A percentile compares a stretch with the other conserved stretches of the same genome.
Evolutionary conservation across 2,113 vertebrate genomes (phyloP).

Genomic region (Echinops telfairi): DNA sequence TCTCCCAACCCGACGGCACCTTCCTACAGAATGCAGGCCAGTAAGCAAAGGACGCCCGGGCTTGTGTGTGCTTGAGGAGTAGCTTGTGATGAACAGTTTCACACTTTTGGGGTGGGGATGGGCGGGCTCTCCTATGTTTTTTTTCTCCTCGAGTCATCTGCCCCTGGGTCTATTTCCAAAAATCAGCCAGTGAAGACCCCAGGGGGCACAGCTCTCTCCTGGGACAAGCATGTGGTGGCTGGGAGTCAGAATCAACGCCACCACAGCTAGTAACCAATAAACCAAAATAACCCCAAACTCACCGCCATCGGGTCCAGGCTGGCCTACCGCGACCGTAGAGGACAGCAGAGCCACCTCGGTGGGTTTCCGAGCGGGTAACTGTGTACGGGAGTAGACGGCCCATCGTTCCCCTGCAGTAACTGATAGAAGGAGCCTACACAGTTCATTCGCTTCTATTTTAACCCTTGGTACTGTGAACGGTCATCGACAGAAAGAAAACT

Average conservation of each 20-base stretch:
- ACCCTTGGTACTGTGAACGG: no score
- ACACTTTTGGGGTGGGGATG: neutral
- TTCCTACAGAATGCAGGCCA: neutral
- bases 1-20: neutral
- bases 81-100: neutral
- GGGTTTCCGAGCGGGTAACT: no score
- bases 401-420: neutral
- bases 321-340: no score
- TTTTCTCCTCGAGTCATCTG: neutral
- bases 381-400: no score
- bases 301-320: no score
- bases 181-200: neutral
- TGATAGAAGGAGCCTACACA: neutral
- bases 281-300: no score
- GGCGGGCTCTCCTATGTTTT: no score
- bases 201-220: neutral
- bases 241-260: neutral
- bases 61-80: no score
- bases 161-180: neutral
- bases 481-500: no score
- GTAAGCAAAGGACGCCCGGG: no score
- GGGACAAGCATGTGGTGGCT: neutral
- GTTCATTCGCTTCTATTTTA: neutral
- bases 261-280: neutral
- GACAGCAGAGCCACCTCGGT: no score